These are phyloP conservation scores for Delphinus delphis DNA, from an alignment of 2,113 vertebrate genomes.

Conservation along the genomic window DNA sequence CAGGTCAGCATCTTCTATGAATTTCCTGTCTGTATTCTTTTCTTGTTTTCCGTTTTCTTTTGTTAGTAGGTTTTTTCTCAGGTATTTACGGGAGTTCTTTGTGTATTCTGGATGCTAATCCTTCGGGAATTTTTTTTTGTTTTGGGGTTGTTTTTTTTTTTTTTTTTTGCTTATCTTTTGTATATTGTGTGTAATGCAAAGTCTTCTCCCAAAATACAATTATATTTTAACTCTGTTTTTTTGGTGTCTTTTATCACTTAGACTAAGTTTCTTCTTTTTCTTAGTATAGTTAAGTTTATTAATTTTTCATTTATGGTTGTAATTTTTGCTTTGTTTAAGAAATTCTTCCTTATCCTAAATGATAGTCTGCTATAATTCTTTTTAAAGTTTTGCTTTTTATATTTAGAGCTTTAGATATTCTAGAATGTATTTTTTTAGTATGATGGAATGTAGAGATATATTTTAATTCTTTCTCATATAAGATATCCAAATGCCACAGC, in stretches of 20 bases:
- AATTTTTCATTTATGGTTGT: constrained; percentile 10
- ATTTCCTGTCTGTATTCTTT: not conserved
- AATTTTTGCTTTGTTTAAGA: constrained; percentile 12
- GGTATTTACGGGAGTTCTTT: not conserved
- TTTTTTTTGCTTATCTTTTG: not conserved
- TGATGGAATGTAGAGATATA: not conserved
- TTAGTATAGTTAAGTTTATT: not conserved
- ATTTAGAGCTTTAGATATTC: not conserved
- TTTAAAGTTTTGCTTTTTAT: not conserved
- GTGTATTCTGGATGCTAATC: not conserved
- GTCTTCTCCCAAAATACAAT: constrained; percentile 28
- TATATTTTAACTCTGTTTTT: not conserved
- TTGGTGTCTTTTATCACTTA: not conserved
- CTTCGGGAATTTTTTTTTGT: not conserved
- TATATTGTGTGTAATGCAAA: not conserved
- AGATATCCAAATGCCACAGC: not conserved
- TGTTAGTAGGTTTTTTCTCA: not conserved
- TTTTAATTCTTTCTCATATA: not conserved
- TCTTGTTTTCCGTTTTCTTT: not conserved
- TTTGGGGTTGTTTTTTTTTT: no score
- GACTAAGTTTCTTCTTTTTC: not conserved
- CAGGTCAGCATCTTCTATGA: not conserved
- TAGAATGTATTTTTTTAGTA: not conserved
- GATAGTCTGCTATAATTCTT: not conserved
- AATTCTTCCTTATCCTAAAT: not conserved